Evolutionary conservation across 2,888 invertebrate genomes (phyloP).

Genomic region (Callinectes sapidus): DNA sequence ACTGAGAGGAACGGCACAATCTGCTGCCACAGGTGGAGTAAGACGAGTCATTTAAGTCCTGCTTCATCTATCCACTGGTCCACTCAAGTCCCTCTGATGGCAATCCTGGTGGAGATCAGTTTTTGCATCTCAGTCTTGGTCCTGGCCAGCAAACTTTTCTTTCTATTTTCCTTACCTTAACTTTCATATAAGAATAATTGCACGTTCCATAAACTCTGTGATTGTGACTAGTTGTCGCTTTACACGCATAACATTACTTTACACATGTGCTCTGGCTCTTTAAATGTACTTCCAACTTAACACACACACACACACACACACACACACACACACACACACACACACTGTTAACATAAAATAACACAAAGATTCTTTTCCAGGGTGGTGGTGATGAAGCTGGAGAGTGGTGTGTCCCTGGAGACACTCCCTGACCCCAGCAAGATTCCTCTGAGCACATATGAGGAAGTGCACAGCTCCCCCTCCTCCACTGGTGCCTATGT

Average conservation of each 20-base stretch:
- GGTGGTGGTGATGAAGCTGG: constrained; percentile 85
- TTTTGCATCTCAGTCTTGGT: background rate
- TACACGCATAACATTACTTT: too few species aligned
- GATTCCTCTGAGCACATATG: constrained; percentile 84
- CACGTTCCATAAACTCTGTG: background rate
- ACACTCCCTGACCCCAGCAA: constrained; percentile 84
- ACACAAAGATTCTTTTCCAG: constrained; percentile 75
- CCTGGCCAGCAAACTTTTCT: background rate
- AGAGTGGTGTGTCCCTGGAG: constrained; percentile 80
- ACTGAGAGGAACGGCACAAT: constrained; percentile 91
- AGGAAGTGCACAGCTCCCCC: constrained; percentile 83
- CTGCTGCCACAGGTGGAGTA: constrained; percentile 84
- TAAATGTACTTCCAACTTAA: background rate
- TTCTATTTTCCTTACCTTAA: background rate
- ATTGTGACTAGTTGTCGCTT: too few species aligned
- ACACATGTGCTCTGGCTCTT: too few species aligned
- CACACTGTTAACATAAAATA: background rate
- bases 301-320: background rate
- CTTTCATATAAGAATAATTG: background rate
- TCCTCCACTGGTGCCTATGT: constrained; percentile 86
- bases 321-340: constrained; percentile 4
- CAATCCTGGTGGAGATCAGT: background rate
- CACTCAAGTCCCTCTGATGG: background rate
- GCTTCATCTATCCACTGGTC: background rate
- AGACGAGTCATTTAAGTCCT: background rate